phyloP scores from a whole-genome alignment of 2,888 invertebrate species.

The Panorpa germanica region DNA sequence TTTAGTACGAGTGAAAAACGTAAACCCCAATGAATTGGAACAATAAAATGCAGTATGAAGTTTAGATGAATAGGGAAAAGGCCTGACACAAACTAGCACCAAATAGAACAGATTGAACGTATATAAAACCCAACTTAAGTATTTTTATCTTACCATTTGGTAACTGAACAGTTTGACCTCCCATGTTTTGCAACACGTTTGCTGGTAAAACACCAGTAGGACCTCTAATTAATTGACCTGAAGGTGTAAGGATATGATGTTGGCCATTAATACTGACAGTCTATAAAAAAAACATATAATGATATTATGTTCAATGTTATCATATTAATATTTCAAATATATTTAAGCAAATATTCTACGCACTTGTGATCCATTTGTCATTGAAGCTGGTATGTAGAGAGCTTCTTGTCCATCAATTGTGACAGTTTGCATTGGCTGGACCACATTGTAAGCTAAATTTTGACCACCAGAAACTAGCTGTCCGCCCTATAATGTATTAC shows the following conservation, averaged over 20 bases:
- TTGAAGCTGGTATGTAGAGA: slow-evolving; percentile 61
- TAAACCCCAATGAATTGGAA: neutral
- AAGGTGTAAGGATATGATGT: slow-evolving; percentile 31
- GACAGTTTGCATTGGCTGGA: slow-evolving; percentile 75
- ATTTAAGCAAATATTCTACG: neutral
- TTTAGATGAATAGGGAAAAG: slow-evolving; percentile 2
- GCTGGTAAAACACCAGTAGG: slow-evolving; percentile 40
- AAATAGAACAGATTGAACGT: too few relatives aligned
- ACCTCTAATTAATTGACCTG: slow-evolving; percentile 57
- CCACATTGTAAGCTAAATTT: slow-evolving; percentile 23
- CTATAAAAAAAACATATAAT: slow-evolving; percentile 14
- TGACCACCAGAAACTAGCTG: slow-evolving; percentile 14
- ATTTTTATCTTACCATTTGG: slow-evolving; percentile 28
- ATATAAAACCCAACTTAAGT: neutral
- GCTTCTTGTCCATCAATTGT: slow-evolving; percentile 88
- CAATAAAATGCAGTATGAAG: neutral
- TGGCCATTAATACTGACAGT: slow-evolving; percentile 29
- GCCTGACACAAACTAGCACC: too few relatives aligned
- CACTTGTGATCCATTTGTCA: too few relatives aligned
- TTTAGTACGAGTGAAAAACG: neutral
- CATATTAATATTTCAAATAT: neutral
- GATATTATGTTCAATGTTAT: slow-evolving; percentile 3
- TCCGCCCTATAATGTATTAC: slow-evolving; percentile 2
- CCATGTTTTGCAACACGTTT: slow-evolving; percentile 52
- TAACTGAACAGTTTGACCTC: slow-evolving; percentile 48